phyloP scores from a whole-genome alignment of 2,797 vertebrate genomes.

The Phaenicophaeus curvirostris region DNA sequence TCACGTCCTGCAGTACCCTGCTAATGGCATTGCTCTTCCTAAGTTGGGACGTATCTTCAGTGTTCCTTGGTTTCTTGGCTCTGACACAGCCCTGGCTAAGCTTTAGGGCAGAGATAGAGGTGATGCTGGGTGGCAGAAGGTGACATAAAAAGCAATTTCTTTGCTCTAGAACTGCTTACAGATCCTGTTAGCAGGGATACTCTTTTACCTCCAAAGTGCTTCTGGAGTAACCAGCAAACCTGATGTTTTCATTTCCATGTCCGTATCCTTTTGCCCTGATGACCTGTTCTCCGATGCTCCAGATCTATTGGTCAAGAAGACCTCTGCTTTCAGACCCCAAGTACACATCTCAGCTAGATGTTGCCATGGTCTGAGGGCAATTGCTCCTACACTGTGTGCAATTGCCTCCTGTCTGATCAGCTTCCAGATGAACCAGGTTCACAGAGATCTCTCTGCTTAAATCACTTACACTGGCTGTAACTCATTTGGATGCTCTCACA shows the following conservation, averaged over 20 bases:
- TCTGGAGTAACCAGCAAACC: not conserved
- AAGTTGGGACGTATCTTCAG: not conserved
- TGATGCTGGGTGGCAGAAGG: not conserved
- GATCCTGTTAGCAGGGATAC: not conserved
- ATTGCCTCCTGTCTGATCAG: not conserved
- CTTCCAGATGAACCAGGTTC: not conserved
- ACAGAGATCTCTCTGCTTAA: not conserved
- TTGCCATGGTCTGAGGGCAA: not conserved
- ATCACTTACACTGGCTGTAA: not conserved
- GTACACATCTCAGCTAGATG: not conserved
- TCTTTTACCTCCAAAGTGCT: not conserved
- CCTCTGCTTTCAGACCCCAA: not conserved
- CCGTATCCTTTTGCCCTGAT: not conserved
- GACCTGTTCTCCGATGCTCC: not conserved
- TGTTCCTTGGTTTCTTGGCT: not conserved
- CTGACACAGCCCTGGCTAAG: not conserved
- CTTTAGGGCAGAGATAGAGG: not conserved
- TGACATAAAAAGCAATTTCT: not conserved
- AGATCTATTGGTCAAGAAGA: not conserved
- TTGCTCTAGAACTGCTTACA: not conserved
- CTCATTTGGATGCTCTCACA: not conserved
- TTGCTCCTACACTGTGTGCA: not conserved
- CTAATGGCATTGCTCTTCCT: not conserved
- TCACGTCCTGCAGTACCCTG: not conserved
- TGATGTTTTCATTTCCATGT: not conserved